Percentiles rank a stretch among this genome's conserved stretches.
Conservation (phyloP, 2,797 vertebrate genomes). For the Oryzias sinensis region DNA sequence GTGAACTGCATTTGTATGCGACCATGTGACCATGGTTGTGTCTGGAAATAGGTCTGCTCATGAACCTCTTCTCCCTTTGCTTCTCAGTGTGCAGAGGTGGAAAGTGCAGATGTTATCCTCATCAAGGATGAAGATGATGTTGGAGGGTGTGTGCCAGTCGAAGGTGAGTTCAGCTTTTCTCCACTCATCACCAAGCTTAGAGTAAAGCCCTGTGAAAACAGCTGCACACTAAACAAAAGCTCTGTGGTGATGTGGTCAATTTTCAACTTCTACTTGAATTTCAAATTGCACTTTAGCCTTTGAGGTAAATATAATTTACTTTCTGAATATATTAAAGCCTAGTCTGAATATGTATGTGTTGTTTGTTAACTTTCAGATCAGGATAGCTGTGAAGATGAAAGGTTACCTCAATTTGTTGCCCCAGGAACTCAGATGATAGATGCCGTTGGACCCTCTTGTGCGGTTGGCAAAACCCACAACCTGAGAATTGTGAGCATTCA, state of each 20-base stretch:
- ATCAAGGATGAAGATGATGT: slow-evolving; percentile 76
- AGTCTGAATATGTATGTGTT: neutral
- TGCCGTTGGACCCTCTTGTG: slow-evolving; percentile 30
- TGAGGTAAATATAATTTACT: no score
- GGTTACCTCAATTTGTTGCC: slow-evolving; percentile 7
- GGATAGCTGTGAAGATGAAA: slow-evolving; percentile 28
- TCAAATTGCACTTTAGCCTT: no score
- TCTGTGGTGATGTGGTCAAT: neutral
- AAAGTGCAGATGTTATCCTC: slow-evolving; percentile 69
- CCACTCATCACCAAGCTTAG: neutral
- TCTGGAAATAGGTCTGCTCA: neutral
- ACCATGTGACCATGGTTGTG: neutral
- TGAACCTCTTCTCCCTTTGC: neutral
- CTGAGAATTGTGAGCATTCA: slow-evolving; percentile 65
- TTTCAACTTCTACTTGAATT: neutral
- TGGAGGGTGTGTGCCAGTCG: slow-evolving; percentile 38
- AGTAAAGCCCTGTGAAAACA: no score
- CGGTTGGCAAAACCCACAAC: slow-evolving; percentile 20
- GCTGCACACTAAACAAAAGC: neutral
- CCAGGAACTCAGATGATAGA: slow-evolving; percentile 27
- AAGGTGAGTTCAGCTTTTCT: slow-evolving; percentile 35
- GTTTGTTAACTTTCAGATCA: slow-evolving; percentile 34
- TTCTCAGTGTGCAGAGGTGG: slow-evolving; percentile 48
- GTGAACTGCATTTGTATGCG: slow-evolving; percentile 19
- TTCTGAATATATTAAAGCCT: no score